phyloP scores from a whole-genome alignment of 2,113 vertebrate species.

The Psittacara wagleri region DNA sequence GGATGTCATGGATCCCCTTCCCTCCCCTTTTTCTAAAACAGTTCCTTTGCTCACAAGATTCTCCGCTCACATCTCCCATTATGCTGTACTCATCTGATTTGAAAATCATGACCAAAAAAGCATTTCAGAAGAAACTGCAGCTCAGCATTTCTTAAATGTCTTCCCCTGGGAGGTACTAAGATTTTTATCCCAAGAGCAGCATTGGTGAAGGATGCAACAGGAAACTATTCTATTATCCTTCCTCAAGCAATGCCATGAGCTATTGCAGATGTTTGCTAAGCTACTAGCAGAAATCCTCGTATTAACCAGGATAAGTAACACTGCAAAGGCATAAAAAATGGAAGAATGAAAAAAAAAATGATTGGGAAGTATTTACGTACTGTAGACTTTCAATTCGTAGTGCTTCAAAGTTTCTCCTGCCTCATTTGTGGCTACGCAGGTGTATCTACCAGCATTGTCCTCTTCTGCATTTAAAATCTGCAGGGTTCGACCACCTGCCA shows the following conservation, averaged over 20 bases:
- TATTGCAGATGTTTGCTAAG: neutral
- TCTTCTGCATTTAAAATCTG: slow-evolving; percentile 91
- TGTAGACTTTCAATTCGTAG: slow-evolving; percentile 92
- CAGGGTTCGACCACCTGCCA: slow-evolving; percentile 87
- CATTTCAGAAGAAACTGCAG: neutral
- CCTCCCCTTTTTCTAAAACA: neutral
- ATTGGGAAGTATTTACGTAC: slow-evolving; percentile 72
- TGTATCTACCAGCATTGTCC: slow-evolving; percentile 87
- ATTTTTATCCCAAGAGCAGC: neutral
- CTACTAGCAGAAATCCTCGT: neutral
- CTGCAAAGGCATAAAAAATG: neutral
- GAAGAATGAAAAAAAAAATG: neutral
- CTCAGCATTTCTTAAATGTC: neutral
- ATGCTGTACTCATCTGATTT: neutral
- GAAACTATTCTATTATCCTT: neutral
- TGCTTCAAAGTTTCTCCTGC: slow-evolving; percentile 90
- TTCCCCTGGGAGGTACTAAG: neutral
- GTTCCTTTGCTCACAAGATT: neutral
- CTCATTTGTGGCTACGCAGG: slow-evolving; percentile 93
- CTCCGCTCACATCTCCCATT: neutral
- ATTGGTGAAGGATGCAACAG: neutral
- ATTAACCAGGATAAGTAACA: neutral
- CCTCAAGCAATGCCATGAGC: neutral
- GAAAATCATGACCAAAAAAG: neutral
- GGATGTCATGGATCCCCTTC: neutral